phyloP scores from a whole-genome alignment of 2,113 vertebrate species.

The Panurus biarmicus region DNA sequence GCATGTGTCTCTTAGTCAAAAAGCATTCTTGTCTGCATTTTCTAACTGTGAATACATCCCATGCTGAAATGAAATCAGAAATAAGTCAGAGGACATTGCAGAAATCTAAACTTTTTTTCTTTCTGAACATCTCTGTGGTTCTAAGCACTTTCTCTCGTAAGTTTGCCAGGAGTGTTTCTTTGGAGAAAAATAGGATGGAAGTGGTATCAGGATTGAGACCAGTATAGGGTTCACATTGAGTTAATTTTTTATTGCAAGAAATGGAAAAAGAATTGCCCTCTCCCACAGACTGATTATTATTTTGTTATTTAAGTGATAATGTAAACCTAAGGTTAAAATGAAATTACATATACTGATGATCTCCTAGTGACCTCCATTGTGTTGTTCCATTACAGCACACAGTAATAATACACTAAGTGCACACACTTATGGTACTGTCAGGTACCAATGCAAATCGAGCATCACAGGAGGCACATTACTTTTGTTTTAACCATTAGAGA shows the following conservation, averaged over 20 bases:
- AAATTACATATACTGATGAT: slow-evolving; percentile 43
- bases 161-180: neutral
- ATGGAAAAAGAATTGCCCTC: neutral
- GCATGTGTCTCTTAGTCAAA: neutral
- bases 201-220: neutral
- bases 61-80: neutral
- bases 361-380: slow-evolving; percentile 40
- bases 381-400: slow-evolving; percentile 11
- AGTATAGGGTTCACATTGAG: neutral
- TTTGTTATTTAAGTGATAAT: slow-evolving; percentile 66
- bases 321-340: slow-evolving; percentile 54
- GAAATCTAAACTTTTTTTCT: neutral
- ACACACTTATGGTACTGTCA: neutral
- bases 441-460: neutral
- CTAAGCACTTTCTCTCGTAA: neutral
- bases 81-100: neutral
- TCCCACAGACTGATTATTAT: slow-evolving; percentile 24
- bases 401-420: slow-evolving; percentile 42
- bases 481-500: slow-evolving; percentile 49
- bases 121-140: neutral
- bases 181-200: neutral
- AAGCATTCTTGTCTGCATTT: neutral
- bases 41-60: neutral
- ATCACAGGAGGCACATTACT: neutral
- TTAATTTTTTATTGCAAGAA: slow-evolving; percentile 28